Percentiles rank a stretch among this genome's conserved stretches.
Evolutionary conservation across 2,113 vertebrate species (phyloP).

Genomic region (Caracal caracal): DNA sequence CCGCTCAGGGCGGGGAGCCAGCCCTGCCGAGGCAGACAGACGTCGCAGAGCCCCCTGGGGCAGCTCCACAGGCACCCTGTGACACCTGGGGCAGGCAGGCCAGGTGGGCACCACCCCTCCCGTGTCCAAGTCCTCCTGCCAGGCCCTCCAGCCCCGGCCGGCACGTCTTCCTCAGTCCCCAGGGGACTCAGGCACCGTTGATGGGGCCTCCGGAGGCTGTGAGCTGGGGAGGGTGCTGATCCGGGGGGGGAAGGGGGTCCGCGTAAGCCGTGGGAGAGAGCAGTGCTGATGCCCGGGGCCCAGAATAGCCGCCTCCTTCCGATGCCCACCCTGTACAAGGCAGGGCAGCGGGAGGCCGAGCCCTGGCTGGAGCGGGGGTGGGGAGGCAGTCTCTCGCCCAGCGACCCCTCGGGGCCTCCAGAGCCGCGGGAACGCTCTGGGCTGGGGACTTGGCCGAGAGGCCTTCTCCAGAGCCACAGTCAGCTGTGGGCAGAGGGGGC

Average conservation of each 20-base stretch:
- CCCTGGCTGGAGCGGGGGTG: neutral
- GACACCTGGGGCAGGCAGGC: neutral
- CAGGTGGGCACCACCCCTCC: fast-evolving
- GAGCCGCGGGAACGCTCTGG: fast-evolving
- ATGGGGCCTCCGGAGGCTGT: neutral
- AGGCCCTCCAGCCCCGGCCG: neutral
- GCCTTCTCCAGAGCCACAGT: neutral
- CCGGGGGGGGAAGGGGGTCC: neutral
- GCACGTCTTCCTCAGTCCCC: too few relatives aligned
- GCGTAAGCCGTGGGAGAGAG: fast-evolving
- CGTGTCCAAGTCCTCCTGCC: neutral
- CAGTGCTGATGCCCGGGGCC: fast-evolving
- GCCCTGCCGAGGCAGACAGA: neutral
- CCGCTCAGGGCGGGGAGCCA: fast-evolving
- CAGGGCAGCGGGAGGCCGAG: neutral
- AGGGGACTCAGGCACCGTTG: fast-evolving
- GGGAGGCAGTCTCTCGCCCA: fast-evolving
- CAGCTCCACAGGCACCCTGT: fast-evolving
- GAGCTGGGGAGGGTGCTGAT: neutral
- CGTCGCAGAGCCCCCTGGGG: neutral
- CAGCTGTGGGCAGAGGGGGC: neutral
- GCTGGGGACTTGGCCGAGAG: neutral
- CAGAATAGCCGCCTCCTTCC: neutral
- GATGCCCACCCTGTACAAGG: fast-evolving
- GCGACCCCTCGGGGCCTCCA: neutral